Evolutionary conservation across 2,113 vertebrate genomes (phyloP).

Genomic region (Phrynocephalus versicolor): DNA sequence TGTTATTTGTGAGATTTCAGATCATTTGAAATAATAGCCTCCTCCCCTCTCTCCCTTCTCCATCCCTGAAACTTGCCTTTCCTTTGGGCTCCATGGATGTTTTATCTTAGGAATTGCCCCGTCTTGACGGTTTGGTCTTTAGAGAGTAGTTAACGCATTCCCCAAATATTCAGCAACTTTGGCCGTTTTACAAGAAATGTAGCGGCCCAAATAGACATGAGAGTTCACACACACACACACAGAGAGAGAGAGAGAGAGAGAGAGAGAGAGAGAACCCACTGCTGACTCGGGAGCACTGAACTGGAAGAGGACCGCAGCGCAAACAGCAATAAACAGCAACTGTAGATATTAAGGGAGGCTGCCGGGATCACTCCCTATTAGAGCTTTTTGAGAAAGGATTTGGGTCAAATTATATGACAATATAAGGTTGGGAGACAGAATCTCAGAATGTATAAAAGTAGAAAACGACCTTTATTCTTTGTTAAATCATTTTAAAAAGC

Average conservation of each 20-base stretch:
- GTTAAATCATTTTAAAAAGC: too few relatives aligned
- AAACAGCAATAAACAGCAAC: not conserved
- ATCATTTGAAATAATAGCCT: not conserved
- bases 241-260: too few relatives aligned
- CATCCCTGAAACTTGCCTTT: not conserved
- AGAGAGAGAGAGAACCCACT: not conserved
- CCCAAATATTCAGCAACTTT: not conserved
- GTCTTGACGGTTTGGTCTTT: not conserved
- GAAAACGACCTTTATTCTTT: too few relatives aligned
- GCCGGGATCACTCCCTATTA: not conserved
- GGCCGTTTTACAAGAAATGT: fast-evolving
- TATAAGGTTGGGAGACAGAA: too few relatives aligned
- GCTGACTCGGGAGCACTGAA: not conserved
- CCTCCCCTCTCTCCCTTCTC: not conserved
- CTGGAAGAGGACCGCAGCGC: not conserved
- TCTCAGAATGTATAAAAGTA: too few relatives aligned
- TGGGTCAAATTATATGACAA: too few relatives aligned
- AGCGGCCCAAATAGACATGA: not conserved
- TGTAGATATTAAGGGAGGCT: not conserved
- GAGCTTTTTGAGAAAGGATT: not conserved
- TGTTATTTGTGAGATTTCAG: constrained; percentile 7
- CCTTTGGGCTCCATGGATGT: not conserved
- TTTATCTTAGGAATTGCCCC: not conserved
- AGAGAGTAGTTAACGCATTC: not conserved
- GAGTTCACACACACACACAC: too few relatives aligned